Percentiles rank a stretch among this genome's conserved stretches.
Conservation (phyloP, 2,888 invertebrate genomes). For the Drosophila infuscata region DNA sequence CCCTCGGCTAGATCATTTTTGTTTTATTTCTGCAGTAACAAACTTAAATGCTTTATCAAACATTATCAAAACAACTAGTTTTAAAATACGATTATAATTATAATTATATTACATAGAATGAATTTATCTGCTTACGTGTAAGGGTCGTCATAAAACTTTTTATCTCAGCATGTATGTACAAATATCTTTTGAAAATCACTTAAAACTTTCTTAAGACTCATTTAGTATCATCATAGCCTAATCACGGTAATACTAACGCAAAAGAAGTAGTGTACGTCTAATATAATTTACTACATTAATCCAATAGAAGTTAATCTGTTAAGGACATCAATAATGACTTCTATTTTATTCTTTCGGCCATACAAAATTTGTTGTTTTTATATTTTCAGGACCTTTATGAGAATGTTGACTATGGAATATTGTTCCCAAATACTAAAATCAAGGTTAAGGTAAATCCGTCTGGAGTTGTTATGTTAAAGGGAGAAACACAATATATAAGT, state of each 20-base stretch:
- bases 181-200: not conserved
- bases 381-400: constrained; percentile 93
- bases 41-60: not conserved
- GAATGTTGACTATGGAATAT: constrained; percentile 94
- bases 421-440: constrained; percentile 94
- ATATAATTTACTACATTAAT: constrained; percentile 1
- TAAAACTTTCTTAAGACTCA: constrained; percentile 1
- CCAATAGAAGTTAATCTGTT: not conserved
- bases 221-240: not conserved
- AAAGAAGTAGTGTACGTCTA: not conserved
- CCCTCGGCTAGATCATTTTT: not conserved
- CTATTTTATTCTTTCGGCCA: not conserved
- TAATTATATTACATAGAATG: not conserved
- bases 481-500: constrained; percentile 88
- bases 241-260: not conserved
- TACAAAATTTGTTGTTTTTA: constrained; percentile 24
- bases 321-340: not conserved
- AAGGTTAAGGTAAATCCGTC: constrained; percentile 97
- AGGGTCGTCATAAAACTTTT: not conserved
- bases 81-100: not conserved
- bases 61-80: not conserved
- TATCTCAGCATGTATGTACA: constrained; percentile 10
- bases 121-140: not conserved
- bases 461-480: constrained; percentile 94
- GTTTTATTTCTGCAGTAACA: not conserved